Conservation (phyloP, 30 jellyfish, hydroid and myxozoan genomes). For the Sanderia malayensis region DNA sequence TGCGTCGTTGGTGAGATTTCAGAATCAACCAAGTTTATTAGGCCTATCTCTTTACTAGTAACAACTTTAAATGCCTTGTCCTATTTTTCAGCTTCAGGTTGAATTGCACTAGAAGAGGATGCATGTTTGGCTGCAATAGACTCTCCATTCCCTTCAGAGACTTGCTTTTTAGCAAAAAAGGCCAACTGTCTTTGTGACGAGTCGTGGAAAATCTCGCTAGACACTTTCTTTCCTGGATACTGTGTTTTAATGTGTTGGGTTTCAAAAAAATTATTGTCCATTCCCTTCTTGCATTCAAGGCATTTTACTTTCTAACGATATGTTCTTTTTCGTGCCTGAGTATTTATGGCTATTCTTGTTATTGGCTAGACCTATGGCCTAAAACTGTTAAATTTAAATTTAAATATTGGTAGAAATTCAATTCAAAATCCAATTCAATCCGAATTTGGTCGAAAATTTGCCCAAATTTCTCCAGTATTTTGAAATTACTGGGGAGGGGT, state of each 20-base stretch:
- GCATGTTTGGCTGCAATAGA: constrained; percentile 1
- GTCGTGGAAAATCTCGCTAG: constrained; percentile 13
- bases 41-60: neutral
- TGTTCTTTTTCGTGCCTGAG: constrained; percentile 12
- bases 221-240: constrained; percentile 13
- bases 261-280: constrained; percentile 6
- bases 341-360: neutral
- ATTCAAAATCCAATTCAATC: constrained; percentile 7
- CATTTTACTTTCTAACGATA: constrained; percentile 21
- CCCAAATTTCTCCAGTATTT: no score
- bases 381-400: neutral
- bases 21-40: neutral
- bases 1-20: neutral
- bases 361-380: constrained; percentile 8
- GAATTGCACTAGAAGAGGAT: constrained; percentile 7
- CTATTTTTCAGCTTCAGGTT: constrained; percentile 4
- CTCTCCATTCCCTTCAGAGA: constrained; percentile 18
- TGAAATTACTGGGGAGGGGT: no score
- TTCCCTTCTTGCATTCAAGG: constrained; percentile 19
- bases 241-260: constrained; percentile 10
- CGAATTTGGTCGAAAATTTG: no score
- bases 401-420: neutral
- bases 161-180: neutral
- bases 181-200: constrained; percentile 14
- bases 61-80: neutral